phyloP scores from a whole-genome alignment of 1,140 invertebrate species.

The Cyclargus thomasi region DNA sequence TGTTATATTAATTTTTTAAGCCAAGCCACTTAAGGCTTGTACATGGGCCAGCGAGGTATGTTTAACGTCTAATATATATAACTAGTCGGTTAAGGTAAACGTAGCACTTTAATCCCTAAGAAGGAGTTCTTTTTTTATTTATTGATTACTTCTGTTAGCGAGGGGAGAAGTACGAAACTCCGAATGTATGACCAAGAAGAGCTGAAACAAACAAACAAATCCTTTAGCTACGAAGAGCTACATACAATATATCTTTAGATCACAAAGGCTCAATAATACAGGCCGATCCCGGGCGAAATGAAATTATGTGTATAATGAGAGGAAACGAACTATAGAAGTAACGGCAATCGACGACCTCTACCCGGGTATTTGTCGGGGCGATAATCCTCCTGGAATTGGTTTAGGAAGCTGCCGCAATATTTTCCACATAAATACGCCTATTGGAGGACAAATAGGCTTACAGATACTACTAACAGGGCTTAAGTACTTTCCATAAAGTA shows the following conservation, averaged over 20 bases:
- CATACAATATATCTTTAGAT: neutral
- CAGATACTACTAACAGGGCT: constrained; percentile 13
- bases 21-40: no score
- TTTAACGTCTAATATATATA: no score
- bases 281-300: neutral
- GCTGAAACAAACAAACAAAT: no score
- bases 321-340: constrained; percentile 11
- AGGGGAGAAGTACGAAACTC: no score
- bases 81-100: no score
- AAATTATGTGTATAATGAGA: neutral
- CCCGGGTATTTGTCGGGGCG: constrained; percentile 27
- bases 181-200: no score
- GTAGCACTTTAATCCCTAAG: no score
- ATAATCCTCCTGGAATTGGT: constrained; percentile 37
- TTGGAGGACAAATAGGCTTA: constrained; percentile 29
- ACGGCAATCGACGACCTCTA: constrained; percentile 25
- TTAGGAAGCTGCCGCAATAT: constrained; percentile 32
- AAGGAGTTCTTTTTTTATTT: no score
- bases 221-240: no score
- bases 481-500: neutral
- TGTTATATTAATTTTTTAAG: no score
- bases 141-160: no score
- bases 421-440: constrained; percentile 30
- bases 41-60: no score
- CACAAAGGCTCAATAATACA: neutral